Conservation (phyloP, 1,140 invertebrate genomes). For the Plectrocnemia conspersa region DNA sequence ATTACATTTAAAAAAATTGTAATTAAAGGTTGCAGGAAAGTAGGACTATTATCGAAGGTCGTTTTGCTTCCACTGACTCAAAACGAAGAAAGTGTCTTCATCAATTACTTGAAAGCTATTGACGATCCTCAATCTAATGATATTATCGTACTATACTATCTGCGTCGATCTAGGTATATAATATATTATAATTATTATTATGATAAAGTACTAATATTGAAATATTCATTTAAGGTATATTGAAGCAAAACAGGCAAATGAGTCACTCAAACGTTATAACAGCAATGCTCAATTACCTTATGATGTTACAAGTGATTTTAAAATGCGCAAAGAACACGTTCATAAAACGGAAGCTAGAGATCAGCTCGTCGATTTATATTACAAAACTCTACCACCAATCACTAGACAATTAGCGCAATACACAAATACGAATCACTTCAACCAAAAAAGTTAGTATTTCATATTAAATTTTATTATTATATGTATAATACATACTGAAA, state of each 20-base stretch:
- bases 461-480: neutral
- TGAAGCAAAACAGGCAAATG: conserved; percentile 45
- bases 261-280: conserved; percentile 37
- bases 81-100: conserved; percentile 45
- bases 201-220: conserved; percentile 9
- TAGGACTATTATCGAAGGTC: conserved; percentile 43
- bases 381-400: conserved; percentile 39
- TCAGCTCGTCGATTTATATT: conserved; percentile 40
- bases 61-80: conserved; percentile 41
- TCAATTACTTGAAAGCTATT: conserved; percentile 44
- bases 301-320: conserved; percentile 37
- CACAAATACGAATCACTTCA: conserved; percentile 22
- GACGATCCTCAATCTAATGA: conserved; percentile 44
- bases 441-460: conserved; percentile 23
- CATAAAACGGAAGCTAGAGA: conserved; percentile 40
- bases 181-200: conserved; percentile 9
- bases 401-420: conserved; percentile 36
- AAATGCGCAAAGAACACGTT: conserved; percentile 36
- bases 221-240: conserved; percentile 39
- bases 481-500: neutral
- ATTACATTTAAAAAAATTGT: conserved; percentile 10
- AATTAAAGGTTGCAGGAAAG: conserved; percentile 44
- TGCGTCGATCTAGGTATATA: conserved; percentile 45
- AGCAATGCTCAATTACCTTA: conserved; percentile 34
- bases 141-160: conserved; percentile 47